Evolutionary conservation across 1,140 invertebrate species (phyloP), one percentile per base, ranked within the genome.

Genomic region (Venturia canescens): DNA sequence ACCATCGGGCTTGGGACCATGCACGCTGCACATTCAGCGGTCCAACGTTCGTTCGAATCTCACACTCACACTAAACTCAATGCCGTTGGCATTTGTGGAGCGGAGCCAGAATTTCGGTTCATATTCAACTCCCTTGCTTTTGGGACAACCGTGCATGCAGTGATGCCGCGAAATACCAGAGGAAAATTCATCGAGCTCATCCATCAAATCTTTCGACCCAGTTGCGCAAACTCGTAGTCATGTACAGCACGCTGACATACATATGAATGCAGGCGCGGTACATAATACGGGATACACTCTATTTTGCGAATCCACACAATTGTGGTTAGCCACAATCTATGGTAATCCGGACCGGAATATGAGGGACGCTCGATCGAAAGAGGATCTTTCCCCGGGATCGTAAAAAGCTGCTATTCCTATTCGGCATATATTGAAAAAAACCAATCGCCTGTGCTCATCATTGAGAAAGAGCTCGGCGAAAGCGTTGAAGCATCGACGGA

Each of bases 141-240:
- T 29, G 4, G 27, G 1, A 6, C n/a, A 34, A 9, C 31, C 57
- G 66, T 66, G 69, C 31, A 66, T 63, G 38, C 34, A 69, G 60
- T 69, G 3, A 38, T 44, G 27, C 11, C 69, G 77, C 63, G 13
- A 27, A 34, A 44, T 80, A 82, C 81, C 75, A 72, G 63, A 71
- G 79, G 79, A 84, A 83, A 84, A 81, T 83, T 80, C 81, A 82
- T 82, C 84, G 81, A 80, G 34, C 72, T 69, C 76, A 74, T 79
- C 77, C 72, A 75, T 83, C 83, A 80, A 67, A 77, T 77, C 57
- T 31, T 77, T 18, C 57, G 57, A 38, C 57, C 60, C 57, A 77
- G 75, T 77, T 77, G 31, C 31, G 57, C 75, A 66, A 66, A 77
- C 75, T 13, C 53, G 60, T 34, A 76, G 7, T 63, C 23, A 63